These are phyloP conservation scores for Lepus oiostolus DNA, from an alignment of 2,797 vertebrate genomes.

Conservation along the genomic window DNA sequence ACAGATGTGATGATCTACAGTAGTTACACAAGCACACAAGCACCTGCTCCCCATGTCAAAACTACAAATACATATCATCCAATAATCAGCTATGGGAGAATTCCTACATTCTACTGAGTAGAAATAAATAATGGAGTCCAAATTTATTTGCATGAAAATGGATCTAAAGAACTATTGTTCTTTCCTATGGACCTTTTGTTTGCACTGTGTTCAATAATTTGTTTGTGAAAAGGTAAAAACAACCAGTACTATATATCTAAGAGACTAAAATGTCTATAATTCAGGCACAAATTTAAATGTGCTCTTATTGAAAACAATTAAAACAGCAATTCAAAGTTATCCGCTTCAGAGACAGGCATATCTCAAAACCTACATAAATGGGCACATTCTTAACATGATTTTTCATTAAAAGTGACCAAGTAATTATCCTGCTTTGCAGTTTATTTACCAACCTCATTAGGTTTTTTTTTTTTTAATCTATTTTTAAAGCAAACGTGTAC, in stretches of 20 bases:
- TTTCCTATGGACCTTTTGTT: slow-evolving; percentile 53
- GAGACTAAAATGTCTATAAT: slow-evolving; percentile 11
- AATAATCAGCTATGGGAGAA: neutral
- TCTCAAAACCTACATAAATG: slow-evolving; percentile 39
- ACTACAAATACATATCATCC: neutral
- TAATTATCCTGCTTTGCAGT: neutral
- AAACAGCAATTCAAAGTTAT: slow-evolving; percentile 28
- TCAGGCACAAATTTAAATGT: slow-evolving; percentile 21
- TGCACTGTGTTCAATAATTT: neutral
- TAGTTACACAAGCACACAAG: neutral
- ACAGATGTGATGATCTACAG: neutral
- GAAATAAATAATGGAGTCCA: slow-evolving; percentile 48
- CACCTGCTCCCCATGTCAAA: slow-evolving; percentile 2
- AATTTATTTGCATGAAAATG: slow-evolving; percentile 59
- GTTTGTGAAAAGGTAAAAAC: slow-evolving; percentile 46
- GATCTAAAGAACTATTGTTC: slow-evolving; percentile 33
- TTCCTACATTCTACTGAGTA: neutral
- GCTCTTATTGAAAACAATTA: slow-evolving; percentile 54
- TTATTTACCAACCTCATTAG: slow-evolving; percentile 11
- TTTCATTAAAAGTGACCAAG: slow-evolving; percentile 41
- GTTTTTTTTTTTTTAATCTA: slow-evolving; percentile 7
- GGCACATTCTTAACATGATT: neutral
- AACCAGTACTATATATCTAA: neutral
- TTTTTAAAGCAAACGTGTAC: slow-evolving; percentile 62
- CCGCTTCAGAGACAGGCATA: neutral